Conservation (phyloP, 2,797 vertebrate genomes). For the Tapera naevia region DNA sequence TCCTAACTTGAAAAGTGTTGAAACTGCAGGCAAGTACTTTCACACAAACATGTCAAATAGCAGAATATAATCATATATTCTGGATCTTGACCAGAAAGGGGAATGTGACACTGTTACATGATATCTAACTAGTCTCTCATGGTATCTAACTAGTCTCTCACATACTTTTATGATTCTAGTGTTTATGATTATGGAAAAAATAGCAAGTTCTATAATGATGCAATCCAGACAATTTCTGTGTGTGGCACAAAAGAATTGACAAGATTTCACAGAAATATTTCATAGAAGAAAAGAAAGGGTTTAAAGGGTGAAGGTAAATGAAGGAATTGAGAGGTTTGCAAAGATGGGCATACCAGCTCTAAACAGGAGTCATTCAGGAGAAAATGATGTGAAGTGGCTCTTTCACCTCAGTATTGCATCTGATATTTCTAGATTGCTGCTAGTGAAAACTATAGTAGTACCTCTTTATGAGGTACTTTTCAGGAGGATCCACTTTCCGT, state of each 20-base stretch:
- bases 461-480: background rate
- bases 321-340: background rate
- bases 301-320: background rate
- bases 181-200: background rate
- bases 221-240: background rate
- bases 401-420: background rate
- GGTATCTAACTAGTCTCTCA: background rate
- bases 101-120: background rate
- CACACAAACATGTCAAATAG: slow-evolving; percentile 22
- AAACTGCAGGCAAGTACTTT: slow-evolving; percentile 21
- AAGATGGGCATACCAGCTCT: background rate
- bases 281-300: background rate
- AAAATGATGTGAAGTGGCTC: background rate
- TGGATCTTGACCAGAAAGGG: background rate
- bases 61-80: background rate
- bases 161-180: background rate
- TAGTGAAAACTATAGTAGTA: background rate
- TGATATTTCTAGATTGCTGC: background rate
- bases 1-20: background rate
- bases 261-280: background rate
- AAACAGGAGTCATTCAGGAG: background rate
- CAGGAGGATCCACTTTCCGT: background rate
- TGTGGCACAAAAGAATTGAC: background rate
- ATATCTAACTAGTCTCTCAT: background rate
- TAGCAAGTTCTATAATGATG: background rate